Percentiles rank a stretch among this genome's conserved stretches.
phyloP scores from a whole-genome alignment of 2,888 invertebrate species.

The Cecidostiba fungosa region DNA sequence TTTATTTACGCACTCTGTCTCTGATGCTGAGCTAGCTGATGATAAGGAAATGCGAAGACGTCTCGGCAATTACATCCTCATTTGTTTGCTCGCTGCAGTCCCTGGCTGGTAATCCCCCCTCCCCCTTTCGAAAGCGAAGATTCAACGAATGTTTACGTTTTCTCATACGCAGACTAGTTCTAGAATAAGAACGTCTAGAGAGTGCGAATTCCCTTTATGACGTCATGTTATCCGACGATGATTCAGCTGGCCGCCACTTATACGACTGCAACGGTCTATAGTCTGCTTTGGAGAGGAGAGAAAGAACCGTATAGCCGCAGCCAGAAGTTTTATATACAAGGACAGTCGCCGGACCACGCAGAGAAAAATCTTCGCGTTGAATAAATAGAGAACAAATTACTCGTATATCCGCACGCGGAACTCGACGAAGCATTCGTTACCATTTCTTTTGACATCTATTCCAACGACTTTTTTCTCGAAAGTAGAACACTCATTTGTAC shows the following conservation, averaged over 20 bases:
- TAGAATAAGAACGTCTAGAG: too few species aligned
- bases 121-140: neutral
- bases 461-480: constrained; percentile 31
- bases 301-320: neutral
- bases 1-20: neutral
- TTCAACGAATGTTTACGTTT: neutral
- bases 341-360: neutral
- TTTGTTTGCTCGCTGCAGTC: neutral
- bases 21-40: neutral
- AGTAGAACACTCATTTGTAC: constrained; percentile 32
- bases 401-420: neutral
- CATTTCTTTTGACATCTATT: constrained; percentile 13
- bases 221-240: neutral
- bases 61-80: neutral
- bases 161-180: neutral
- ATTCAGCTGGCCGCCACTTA: neutral
- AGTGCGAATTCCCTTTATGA: neutral
- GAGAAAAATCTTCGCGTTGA: neutral
- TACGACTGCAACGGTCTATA: neutral
- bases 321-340: neutral
- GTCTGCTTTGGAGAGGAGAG: neutral
- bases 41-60: neutral
- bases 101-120: too few species aligned
- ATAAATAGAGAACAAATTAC: neutral
- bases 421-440: constrained; percentile 20